Evolutionary conservation across 2,888 invertebrate genomes (phyloP).

Genomic region (Sarcophaga variegata): DNA sequence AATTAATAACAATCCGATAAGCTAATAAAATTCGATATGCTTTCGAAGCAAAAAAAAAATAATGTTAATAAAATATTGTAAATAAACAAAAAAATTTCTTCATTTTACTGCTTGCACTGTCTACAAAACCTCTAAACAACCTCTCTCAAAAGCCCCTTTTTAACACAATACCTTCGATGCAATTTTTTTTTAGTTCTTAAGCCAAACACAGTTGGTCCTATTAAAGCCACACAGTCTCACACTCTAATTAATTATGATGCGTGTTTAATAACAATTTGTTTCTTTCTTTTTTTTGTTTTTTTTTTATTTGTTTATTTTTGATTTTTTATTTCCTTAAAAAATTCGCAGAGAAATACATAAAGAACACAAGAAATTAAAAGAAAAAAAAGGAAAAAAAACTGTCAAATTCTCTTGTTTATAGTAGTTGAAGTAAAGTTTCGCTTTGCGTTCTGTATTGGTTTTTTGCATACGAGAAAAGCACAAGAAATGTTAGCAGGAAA

Average conservation of each 20-base stretch:
- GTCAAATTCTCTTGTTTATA: conserved; percentile 12
- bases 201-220: not conserved
- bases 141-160: too few relatives aligned
- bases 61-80: too few relatives aligned
- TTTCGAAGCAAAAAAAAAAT: too few relatives aligned
- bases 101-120: too few relatives aligned
- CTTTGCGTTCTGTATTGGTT: not conserved
- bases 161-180: too few relatives aligned
- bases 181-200: too few relatives aligned
- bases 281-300: conserved; percentile 20
- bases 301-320: conserved; percentile 11
- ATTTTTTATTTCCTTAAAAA: not conserved
- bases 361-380: not conserved
- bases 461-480: conserved; percentile 37
- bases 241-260: conserved; percentile 48
- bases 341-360: not conserved
- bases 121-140: too few relatives aligned
- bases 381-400: conserved; percentile 25
- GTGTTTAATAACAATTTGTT: conserved; percentile 60
- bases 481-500: not conserved
- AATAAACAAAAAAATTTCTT: too few relatives aligned
- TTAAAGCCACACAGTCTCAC: not conserved
- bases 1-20: too few relatives aligned
- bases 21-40: too few relatives aligned
- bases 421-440: not conserved